A percentile compares a stretch with the other conserved stretches of the same genome.
Conservation (phyloP, 2,888 invertebrate genomes). For the Griposia aprilina region DNA sequence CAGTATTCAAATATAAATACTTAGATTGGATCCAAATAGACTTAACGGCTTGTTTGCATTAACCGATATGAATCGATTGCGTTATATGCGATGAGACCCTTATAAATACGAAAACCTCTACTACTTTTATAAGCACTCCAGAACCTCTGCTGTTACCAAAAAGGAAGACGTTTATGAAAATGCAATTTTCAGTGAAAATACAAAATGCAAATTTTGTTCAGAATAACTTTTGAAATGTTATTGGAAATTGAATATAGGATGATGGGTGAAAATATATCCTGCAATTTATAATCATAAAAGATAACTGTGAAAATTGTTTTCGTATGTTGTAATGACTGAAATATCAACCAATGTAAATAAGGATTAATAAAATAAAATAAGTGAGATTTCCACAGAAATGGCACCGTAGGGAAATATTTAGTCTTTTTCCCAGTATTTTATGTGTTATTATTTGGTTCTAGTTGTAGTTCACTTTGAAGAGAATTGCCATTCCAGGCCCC, state of each 20-base stretch:
- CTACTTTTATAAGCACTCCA: background rate
- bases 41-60: slow-evolving; percentile 18
- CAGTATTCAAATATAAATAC: slow-evolving; percentile 53
- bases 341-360: slow-evolving; percentile 36
- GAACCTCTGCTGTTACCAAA: background rate
- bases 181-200: background rate
- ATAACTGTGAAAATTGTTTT: background rate
- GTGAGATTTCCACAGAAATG: slow-evolving; percentile 36
- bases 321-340: slow-evolving; percentile 21
- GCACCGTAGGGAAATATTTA: slow-evolving; percentile 31
- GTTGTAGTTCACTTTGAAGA: slow-evolving; percentile 25
- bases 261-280: background rate
- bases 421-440: slow-evolving; percentile 7
- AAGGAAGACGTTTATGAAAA: background rate
- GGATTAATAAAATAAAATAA: slow-evolving; percentile 13
- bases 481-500: background rate
- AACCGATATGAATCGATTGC: background rate
- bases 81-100: background rate
- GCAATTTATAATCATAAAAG: background rate
- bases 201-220: background rate
- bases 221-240: background rate
- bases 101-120: background rate
- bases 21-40: slow-evolving; percentile 49
- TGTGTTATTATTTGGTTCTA: slow-evolving; percentile 30
- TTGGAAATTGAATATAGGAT: background rate